Evolutionary conservation across 1,140 invertebrate species (phyloP).

Genomic region (Amyelois transitella): DNA sequence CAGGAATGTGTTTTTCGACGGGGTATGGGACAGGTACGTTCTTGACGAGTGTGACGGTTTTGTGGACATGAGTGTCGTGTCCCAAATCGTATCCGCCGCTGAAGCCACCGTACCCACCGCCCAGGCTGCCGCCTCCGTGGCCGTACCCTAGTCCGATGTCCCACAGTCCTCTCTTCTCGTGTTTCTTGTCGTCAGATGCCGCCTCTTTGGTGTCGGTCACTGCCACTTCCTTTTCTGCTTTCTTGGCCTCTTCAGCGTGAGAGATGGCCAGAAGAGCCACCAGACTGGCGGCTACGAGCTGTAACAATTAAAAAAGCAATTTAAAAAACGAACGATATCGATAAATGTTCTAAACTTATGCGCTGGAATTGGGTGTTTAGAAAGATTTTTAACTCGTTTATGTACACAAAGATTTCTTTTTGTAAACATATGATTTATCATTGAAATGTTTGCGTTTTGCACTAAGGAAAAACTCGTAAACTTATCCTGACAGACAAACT

Average conservation of each 20-base stretch:
- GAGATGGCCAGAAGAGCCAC: constrained; percentile 75
- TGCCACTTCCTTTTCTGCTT: constrained; percentile 73
- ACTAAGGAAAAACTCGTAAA: too few species aligned
- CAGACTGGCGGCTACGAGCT: constrained; percentile 74
- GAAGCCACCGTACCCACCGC: constrained; percentile 32
- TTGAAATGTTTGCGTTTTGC: too few species aligned
- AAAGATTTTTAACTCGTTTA: too few species aligned
- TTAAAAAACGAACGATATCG: neutral
- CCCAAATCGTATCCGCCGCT: constrained; percentile 49
- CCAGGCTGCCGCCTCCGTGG: constrained; percentile 32
- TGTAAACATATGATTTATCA: too few species aligned
- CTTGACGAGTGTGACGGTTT: constrained; percentile 70
- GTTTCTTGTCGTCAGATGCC: constrained; percentile 78
- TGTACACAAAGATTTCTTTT: too few species aligned
- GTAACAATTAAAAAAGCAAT: constrained; percentile 20
- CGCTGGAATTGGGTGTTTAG: too few species aligned
- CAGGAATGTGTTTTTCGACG: constrained; percentile 77
- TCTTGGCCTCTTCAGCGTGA: constrained; percentile 70
- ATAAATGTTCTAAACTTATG: too few species aligned
- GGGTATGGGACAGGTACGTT: constrained; percentile 80
- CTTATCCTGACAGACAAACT: too few species aligned
- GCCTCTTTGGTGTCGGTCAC: constrained; percentile 56
- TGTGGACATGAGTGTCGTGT: constrained; percentile 49
- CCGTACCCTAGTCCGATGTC: constrained; percentile 74
- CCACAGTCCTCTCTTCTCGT: constrained; percentile 81